Evolutionary conservation across 2,888 invertebrate genomes (phyloP).

Genomic region (Lordiphosa andalusiaca): DNA sequence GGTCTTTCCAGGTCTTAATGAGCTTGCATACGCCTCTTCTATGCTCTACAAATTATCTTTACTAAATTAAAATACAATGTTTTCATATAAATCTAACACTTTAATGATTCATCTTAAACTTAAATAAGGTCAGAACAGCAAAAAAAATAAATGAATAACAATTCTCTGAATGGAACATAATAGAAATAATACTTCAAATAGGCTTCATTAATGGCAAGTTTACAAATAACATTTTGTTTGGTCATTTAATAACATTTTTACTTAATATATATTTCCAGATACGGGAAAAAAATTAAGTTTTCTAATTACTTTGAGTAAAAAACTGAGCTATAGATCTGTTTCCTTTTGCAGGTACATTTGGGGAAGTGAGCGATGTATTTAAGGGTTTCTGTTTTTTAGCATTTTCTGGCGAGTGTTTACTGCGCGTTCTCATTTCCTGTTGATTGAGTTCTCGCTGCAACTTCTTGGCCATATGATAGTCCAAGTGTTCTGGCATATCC

Average conservation of each 20-base stretch:
- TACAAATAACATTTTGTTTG: too few species aligned
- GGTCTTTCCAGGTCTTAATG: too few species aligned
- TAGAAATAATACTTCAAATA: neutral
- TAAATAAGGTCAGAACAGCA: neutral
- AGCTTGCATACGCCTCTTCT: too few species aligned
- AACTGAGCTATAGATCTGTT: constrained; percentile 68
- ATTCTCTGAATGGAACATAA: neutral
- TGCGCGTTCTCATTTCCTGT: constrained; percentile 61
- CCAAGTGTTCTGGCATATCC: constrained; percentile 87
- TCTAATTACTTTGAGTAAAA: constrained; percentile 60
- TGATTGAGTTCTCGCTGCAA: constrained; percentile 81
- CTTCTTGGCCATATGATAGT: constrained; percentile 92
- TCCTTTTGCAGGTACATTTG: constrained; percentile 18
- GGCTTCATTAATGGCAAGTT: too few species aligned
- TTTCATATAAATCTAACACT: neutral
- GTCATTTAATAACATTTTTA: too few species aligned
- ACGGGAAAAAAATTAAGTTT: neutral
- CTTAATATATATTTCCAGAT: neutral
- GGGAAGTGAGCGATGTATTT: constrained; percentile 33
- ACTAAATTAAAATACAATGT: too few species aligned
- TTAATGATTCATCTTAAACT: constrained; percentile 10
- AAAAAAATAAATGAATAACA: constrained; percentile 10
- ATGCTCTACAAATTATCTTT: too few species aligned
- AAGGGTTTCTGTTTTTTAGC: constrained; percentile 29
- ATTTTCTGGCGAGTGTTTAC: constrained; percentile 24